Evolutionary conservation across 2,113 vertebrate genomes (phyloP), one percentile per base, ranked within the genome.

Genomic region (Chlorodrepanis virens): DNA sequence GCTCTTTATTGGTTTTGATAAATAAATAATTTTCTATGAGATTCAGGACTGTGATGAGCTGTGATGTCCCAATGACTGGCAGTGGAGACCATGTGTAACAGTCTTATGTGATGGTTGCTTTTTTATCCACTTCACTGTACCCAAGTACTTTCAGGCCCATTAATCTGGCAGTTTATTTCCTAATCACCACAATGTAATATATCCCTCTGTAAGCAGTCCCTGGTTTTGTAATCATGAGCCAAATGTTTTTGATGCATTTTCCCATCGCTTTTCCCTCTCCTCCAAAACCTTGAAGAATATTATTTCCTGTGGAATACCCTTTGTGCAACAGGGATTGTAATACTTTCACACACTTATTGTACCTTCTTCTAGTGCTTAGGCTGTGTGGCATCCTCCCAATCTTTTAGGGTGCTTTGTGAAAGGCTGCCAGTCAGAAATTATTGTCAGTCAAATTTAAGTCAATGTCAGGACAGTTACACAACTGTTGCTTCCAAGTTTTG

Each of bases 401-500:
- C 14, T 59, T 53, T 65, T 89, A 56, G 18, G 14, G 35, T 49
- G 14, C n/a, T 94, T 91, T 96, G 87, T 96, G 88, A 94, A 74
- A 93, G 56, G 42, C 83, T 97, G 83, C 14, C 69, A 95, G 81
- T 96, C 87, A 86, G 69, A 71, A 79, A 65, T 17, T 59, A 18
- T 52, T 70, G 35, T 88, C 78, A 88, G 89, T 97, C 93, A 94
- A 96, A 94, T 65, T 57, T 68, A 78, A 96, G 89, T 79, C 83
- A 90, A 25, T 85, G 45, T 77, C 8, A 88, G 28, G 79, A 75
- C 77, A 85, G 85, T 71, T 96, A 94, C 21, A 71, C 70, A 96
- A 89, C 33, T 81, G 49, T 87, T 87, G 14, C 72, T 96, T 97
- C 93, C 88, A 96, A 97, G 87, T 98, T 98, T 98, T 96, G 45